Evolutionary conservation across 1,140 invertebrate genomes (phyloP), one percentile per base, ranked within the genome.

Genomic region (Plectrocnemia conspersa): DNA sequence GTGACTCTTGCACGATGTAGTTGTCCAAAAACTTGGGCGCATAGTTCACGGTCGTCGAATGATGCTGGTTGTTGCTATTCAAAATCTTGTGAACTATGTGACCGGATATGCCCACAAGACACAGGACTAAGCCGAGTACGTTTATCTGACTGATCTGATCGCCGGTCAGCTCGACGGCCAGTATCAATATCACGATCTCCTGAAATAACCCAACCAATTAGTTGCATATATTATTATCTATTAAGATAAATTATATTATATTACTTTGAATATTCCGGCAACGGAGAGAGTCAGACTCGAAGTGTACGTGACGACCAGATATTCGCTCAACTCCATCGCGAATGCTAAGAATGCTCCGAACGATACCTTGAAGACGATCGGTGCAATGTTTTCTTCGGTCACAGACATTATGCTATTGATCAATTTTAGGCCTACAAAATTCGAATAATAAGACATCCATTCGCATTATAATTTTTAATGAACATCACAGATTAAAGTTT

Each of bases 251-350:
- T 9, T 49, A 48, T 33, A 61, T 44, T 40, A 49, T 61, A 58
- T 72, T 77, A 95, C 94, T 84, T 99, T 99, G 67, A 97, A 89
- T 68, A 99, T 94, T 41, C 95, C 94, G 50, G 92, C 85, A 64
- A 99, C 89, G 4, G 93, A 93, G 22, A 99, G 76, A 2, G 96
- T 98, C 25, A 99, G 82, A 80, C 94, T 96, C 64, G 96, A 98
- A n/a, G 94, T 97, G 66, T 89, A 85, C 13, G 86, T 86, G 42
- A 99, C 82, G 40, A 99, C 84, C 50, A 97, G 75, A 71, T 93
- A 98, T 76, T 99, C 96, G 67, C 84, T 86, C 55, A 95, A 75
- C 81, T 99, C 97, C 88, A 98, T 92, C 45, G 86, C 79, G 74
- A 98, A 97, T 23, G 95, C 96, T 58, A 98, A 75, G 40, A 91